Percentiles rank a stretch among this genome's conserved stretches.
Evolutionary conservation across 2,888 invertebrate genomes (phyloP).

Genomic region (Kryphioiulus occultus): DNA sequence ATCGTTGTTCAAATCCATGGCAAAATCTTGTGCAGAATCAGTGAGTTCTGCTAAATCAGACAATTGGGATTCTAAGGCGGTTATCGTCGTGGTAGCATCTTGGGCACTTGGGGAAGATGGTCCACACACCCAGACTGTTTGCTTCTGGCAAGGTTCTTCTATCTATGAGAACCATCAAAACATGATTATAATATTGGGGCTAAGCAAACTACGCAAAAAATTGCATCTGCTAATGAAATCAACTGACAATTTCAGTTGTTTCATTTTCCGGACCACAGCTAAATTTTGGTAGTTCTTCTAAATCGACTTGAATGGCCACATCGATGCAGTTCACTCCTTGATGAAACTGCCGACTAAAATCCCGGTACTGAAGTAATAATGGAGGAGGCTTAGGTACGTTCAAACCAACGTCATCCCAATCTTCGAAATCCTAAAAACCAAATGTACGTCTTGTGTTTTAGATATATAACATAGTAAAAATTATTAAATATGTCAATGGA

Average conservation of each 20-base stretch:
- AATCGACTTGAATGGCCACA: conserved; percentile 35
- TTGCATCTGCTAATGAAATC: no score
- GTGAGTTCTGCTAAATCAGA: not conserved
- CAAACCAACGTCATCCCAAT: conserved; percentile 90
- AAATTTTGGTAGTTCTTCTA: not conserved
- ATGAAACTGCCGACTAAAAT: conserved; percentile 60
- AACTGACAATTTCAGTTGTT: not conserved
- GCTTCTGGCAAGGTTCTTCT: not conserved
- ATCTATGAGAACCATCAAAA: not conserved
- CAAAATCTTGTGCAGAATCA: not conserved
- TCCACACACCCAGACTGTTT: not conserved
- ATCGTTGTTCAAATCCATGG: not conserved
- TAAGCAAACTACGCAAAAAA: not conserved
- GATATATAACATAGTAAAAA: no score
- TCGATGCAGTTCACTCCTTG: not conserved
- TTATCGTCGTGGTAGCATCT: not conserved
- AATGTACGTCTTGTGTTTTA: not conserved
- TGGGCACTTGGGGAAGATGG: not conserved
- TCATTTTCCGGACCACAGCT: not conserved
- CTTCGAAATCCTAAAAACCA: conserved; percentile 77
- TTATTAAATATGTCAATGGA: no score
- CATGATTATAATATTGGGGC: not conserved
- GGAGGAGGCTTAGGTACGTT: conserved; percentile 83
- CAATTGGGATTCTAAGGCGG: not conserved
- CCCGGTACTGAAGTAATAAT: conserved; percentile 67